These are phyloP conservation scores for Pyxicephalus adspersus DNA, from an alignment of 2,113 vertebrate species.

Conservation along the genomic window DNA sequence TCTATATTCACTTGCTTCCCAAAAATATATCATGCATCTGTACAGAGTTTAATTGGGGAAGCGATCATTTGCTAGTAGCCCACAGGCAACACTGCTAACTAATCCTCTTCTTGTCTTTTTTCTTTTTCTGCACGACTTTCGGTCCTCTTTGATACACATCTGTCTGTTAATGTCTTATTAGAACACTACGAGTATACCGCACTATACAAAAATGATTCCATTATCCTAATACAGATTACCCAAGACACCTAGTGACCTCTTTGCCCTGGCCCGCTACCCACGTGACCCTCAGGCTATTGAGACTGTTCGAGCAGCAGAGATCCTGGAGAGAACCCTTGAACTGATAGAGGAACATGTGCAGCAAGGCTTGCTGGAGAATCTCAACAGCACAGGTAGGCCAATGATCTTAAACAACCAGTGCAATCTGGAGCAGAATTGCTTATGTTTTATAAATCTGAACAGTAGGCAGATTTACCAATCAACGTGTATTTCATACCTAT, in stretches of 20 bases:
- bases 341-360: constrained; percentile 73
- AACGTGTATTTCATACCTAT: neutral
- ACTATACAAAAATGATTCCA: neutral
- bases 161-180: neutral
- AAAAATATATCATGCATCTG: no score
- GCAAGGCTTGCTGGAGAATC: constrained; percentile 68
- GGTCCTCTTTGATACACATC: neutral
- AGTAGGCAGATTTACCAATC: neutral
- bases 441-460: no score
- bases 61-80: no score
- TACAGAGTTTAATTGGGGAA: no score
- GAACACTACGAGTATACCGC: neutral
- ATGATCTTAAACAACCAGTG: constrained; percentile 56
- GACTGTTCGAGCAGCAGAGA: constrained; percentile 71
- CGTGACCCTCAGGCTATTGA: constrained; percentile 72
- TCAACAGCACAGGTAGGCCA: constrained; percentile 72
- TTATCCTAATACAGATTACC: constrained; percentile 62
- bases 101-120: neutral
- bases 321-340: constrained; percentile 72
- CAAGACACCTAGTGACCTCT: constrained; percentile 71
- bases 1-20: no score
- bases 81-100: no score
- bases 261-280: constrained; percentile 73
- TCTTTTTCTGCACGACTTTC: neutral
- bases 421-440: neutral